Evolutionary conservation across 2,113 vertebrate genomes (phyloP).

Genomic region (Pampusana beccarii): DNA sequence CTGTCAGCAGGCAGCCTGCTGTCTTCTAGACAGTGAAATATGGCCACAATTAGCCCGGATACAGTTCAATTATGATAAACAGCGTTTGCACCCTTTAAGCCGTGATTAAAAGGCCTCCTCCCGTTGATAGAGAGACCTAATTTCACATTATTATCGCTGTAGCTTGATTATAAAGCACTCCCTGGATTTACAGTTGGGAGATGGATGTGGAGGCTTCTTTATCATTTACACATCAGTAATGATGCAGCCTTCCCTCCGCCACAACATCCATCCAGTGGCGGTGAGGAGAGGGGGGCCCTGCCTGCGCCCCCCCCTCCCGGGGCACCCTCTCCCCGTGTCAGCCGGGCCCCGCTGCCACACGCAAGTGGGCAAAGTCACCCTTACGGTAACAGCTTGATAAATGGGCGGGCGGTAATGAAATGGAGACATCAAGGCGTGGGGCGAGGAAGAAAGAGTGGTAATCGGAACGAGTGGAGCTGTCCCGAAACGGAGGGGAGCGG

Average conservation of each 20-base stretch:
- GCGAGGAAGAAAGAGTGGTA: slow-evolving; percentile 82
- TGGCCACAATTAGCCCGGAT: slow-evolving; percentile 96
- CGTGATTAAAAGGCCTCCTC: slow-evolving; percentile 95
- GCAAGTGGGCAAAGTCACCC: slow-evolving; percentile 90
- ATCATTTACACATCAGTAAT: slow-evolving; percentile 94
- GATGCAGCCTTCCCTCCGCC: slow-evolving; percentile 77
- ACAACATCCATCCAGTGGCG: slow-evolving; percentile 80
- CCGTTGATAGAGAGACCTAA: slow-evolving; percentile 95
- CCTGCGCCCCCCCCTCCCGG: neutral
- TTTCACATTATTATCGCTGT: slow-evolving; percentile 92
- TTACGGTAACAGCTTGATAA: slow-evolving; percentile 90
- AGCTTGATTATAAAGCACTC: slow-evolving; percentile 86
- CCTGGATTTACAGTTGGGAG: slow-evolving; percentile 75
- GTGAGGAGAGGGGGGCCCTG: slow-evolving; percentile 29
- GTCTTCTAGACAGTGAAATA: slow-evolving; percentile 94
- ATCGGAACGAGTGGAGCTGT: slow-evolving; percentile 78
- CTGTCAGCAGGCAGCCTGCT: slow-evolving; percentile 67
- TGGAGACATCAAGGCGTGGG: slow-evolving; percentile 99
- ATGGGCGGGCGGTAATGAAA: slow-evolving; percentile 97
- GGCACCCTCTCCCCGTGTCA: slow-evolving; percentile 68
- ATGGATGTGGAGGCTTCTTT: slow-evolving; percentile 84
- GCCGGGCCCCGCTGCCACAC: slow-evolving; percentile 65
- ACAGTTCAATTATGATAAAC: slow-evolving; percentile 98
- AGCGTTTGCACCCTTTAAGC: slow-evolving; percentile 91
- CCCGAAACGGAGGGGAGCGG: slow-evolving; percentile 75